Conservation (phyloP, 2,797 vertebrate genomes). For the Jordanella pulchra region DNA sequence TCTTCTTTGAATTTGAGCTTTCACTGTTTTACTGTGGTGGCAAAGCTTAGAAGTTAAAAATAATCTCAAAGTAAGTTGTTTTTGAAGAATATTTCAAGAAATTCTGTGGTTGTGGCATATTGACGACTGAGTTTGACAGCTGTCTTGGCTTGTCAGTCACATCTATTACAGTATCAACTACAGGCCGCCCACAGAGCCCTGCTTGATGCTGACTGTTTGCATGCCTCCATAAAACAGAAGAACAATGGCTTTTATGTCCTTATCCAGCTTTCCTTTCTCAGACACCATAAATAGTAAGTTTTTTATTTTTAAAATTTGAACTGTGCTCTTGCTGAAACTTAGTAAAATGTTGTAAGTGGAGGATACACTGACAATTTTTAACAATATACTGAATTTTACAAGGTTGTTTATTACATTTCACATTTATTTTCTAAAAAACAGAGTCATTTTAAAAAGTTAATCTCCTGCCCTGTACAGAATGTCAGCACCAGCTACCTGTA, state of each 20-base stretch:
- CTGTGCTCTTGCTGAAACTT: conserved; percentile 1
- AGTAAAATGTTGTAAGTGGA: not conserved
- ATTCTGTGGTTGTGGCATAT: conserved; percentile 33
- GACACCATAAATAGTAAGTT: conserved; percentile 16
- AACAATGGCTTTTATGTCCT: conserved; percentile 53
- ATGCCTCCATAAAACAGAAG: conserved; percentile 49
- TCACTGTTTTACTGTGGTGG: not conserved
- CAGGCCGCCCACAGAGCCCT: conserved; percentile 59
- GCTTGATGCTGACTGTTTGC: conserved; percentile 63
- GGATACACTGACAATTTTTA: not conserved
- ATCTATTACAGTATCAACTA: conserved; percentile 67
- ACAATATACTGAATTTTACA: not conserved
- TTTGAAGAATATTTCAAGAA: conserved; percentile 24
- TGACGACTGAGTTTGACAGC: conserved; percentile 51
- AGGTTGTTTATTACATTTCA: not conserved
- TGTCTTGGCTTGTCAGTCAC: conserved; percentile 65
- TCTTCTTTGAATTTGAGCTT: conserved; percentile 6
- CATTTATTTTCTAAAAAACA: not conserved
- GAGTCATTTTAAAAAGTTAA: not conserved
- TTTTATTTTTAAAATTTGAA: conserved; percentile 7
- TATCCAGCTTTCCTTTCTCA: conserved; percentile 32
- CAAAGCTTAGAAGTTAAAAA: conserved; percentile 25
- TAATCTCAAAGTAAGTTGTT: conserved; percentile 5
- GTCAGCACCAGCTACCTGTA: not conserved
- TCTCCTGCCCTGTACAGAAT: not conserved